A percentile compares a stretch with the other conserved stretches of the same genome.
Evolutionary conservation across 2,113 vertebrate species (phyloP).

Genomic region (Cephalopterus ornatus): DNA sequence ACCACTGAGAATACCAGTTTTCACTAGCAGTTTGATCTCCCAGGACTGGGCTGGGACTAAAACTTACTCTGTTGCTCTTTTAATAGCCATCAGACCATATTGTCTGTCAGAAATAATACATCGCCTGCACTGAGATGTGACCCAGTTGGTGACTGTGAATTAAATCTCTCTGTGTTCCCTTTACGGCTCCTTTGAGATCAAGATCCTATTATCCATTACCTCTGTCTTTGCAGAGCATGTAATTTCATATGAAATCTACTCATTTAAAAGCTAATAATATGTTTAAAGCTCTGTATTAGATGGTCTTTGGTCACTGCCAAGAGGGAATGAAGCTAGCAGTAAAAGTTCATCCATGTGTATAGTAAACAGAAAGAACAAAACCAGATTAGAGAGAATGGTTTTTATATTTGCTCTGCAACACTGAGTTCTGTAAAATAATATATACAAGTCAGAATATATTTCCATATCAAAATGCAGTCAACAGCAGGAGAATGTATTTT

Average conservation of each 20-base stretch:
- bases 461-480: background rate
- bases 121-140: background rate
- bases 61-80: background rate
- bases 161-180: background rate
- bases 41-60: background rate
- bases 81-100: background rate
- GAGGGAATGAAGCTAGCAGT: background rate
- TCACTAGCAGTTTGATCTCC: background rate
- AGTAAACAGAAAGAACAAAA: background rate
- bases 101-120: conserved; percentile 19
- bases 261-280: background rate
- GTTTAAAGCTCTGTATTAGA: background rate
- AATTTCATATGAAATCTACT: background rate
- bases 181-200: conserved; percentile 1
- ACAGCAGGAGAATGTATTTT: background rate
- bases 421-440: background rate
- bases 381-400: background rate
- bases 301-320: background rate
- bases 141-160: background rate
- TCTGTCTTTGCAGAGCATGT: background rate
- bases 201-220: background rate
- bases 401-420: background rate
- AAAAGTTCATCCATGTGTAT: background rate
- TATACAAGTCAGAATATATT: background rate
- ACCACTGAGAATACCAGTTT: background rate